These are phyloP conservation scores for Notodonta dromedarius DNA, from an alignment of 2,888 invertebrate species.

Conservation along the genomic window DNA sequence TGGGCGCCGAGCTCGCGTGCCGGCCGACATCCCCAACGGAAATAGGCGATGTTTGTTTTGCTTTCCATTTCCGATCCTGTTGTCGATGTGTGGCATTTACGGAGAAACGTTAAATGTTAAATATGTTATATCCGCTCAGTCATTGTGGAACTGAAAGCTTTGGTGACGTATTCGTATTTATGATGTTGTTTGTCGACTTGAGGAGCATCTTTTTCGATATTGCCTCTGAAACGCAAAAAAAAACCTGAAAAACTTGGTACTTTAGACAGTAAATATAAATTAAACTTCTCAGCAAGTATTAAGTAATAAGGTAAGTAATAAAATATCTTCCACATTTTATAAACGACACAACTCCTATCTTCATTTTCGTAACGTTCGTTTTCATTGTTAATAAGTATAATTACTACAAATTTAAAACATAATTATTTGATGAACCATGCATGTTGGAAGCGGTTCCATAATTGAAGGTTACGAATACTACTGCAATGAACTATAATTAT, in stretches of 20 bases:
- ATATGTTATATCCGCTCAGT: conserved; percentile 5
- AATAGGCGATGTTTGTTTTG: conserved; percentile 5
- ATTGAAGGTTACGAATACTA: neutral
- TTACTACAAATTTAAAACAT: neutral
- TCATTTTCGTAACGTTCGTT: too few relatives aligned
- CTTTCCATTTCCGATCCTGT: conserved; percentile 6
- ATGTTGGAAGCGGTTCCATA: neutral
- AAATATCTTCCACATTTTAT: too few relatives aligned
- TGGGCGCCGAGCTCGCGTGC: conserved; percentile 27
- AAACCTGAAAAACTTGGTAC: too few relatives aligned
- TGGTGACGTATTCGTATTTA: neutral
- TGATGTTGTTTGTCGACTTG: neutral
- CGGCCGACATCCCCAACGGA: conserved; percentile 7
- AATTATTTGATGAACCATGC: neutral
- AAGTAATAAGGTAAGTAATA: too few relatives aligned
- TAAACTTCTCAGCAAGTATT: too few relatives aligned
- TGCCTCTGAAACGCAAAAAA: too few relatives aligned
- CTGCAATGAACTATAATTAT: conserved; percentile 12
- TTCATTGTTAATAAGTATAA: too few relatives aligned
- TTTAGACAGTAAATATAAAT: too few relatives aligned
- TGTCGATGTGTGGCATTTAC: conserved; percentile 1
- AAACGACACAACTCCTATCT: too few relatives aligned
- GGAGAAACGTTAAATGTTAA: conserved; percentile 5
- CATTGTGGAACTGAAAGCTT: neutral
- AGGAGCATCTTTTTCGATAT: neutral